Evolutionary conservation across 2,888 invertebrate species (phyloP).

Genomic region (Chrysina gloriosa): DNA sequence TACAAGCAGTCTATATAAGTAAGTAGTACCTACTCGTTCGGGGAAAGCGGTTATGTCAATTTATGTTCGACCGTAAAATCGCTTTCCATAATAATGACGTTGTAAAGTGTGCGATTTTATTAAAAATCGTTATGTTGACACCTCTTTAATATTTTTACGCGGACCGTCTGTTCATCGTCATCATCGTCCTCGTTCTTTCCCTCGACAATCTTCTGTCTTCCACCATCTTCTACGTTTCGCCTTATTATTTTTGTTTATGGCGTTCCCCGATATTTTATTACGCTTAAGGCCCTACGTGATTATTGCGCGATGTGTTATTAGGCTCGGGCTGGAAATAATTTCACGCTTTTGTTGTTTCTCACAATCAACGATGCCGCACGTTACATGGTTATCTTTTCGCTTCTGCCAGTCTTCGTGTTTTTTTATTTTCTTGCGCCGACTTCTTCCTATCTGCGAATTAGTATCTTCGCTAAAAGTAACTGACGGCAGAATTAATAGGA

Average conservation of each 20-base stretch:
- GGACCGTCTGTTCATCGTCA: neutral
- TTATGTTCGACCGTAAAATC: constrained; percentile 38
- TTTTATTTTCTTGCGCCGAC: neutral
- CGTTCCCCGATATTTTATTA: constrained; percentile 19
- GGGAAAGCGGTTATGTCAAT: constrained; percentile 14
- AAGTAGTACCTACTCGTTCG: neutral
- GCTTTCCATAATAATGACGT: constrained; percentile 39
- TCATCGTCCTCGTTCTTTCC: neutral
- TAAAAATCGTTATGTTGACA: constrained; percentile 43
- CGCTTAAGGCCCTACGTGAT: constrained; percentile 21
- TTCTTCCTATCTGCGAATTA: constrained; percentile 5
- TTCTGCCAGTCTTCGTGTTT: neutral
- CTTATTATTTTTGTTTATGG: constrained; percentile 37
- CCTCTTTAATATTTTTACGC: constrained; percentile 41
- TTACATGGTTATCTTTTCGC: constrained; percentile 21
- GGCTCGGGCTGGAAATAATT: constrained; percentile 23
- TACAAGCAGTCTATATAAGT: neutral
- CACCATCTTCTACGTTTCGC: constrained; percentile 12
- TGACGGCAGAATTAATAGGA: constrained; percentile 2
- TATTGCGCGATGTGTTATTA: constrained; percentile 35
- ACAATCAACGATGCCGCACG: constrained; percentile 18
- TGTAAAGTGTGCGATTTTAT: constrained; percentile 40
- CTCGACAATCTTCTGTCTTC: no score
- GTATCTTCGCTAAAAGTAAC: constrained; percentile 7
- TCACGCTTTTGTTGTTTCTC: constrained; percentile 37